Evolutionary conservation across 2,113 vertebrate species (phyloP).

Genomic region (Sebastes schlegelii): DNA sequence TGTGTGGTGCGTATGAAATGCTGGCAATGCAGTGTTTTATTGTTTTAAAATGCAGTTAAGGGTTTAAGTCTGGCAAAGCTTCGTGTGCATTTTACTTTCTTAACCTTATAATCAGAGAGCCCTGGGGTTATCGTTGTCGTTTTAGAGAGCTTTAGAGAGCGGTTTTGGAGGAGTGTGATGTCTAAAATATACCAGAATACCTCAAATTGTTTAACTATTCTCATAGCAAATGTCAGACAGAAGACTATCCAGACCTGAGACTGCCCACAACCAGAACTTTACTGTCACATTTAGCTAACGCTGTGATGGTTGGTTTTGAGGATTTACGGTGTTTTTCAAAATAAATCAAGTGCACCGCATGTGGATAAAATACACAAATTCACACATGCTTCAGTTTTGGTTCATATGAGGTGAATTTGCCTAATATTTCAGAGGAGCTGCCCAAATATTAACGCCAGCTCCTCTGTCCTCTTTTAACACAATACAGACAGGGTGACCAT

Average conservation of each 20-base stretch:
- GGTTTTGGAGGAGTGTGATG: not conserved
- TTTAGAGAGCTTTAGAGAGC: not conserved
- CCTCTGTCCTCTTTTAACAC: not conserved
- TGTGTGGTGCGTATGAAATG: too few species aligned
- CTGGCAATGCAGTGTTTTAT: too few species aligned
- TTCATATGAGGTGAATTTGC: not conserved
- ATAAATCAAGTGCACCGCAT: not conserved
- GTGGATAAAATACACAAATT: constrained; percentile 10
- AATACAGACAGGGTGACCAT: constrained; percentile 23
- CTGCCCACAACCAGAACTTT: not conserved
- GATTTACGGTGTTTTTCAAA: not conserved
- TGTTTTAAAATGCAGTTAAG: too few species aligned
- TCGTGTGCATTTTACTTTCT: too few species aligned
- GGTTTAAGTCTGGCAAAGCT: too few species aligned
- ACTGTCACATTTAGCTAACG: not conserved
- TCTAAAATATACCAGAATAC: constrained; percentile 7
- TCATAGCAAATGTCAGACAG: constrained; percentile 27
- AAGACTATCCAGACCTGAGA: constrained; percentile 18
- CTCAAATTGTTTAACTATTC: constrained; percentile 24
- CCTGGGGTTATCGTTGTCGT: too few species aligned
- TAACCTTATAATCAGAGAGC: not conserved
- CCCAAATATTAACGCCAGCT: constrained; percentile 17
- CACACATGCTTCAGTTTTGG: not conserved
- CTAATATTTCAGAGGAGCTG: not conserved
- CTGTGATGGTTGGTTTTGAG: not conserved